Evolutionary conservation across 2,797 vertebrate genomes (phyloP).

Genomic region (Pangasius larnaudii): DNA sequence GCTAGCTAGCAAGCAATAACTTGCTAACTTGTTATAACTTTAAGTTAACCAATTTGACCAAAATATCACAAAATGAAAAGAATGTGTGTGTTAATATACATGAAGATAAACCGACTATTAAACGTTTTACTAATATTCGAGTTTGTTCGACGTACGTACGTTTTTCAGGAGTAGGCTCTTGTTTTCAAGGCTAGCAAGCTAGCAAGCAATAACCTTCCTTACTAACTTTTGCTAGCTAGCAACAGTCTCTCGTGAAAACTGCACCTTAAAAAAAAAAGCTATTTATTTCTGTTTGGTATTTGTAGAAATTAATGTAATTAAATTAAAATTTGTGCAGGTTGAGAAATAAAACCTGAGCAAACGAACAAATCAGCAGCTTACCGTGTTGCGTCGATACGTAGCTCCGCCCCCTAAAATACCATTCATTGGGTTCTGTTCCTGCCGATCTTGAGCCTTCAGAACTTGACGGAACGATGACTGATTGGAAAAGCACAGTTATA

Average conservation of each 20-base stretch:
- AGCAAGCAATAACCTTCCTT: not conserved
- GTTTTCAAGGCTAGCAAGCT: not conserved
- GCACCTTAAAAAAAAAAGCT: not conserved
- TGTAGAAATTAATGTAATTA: not conserved
- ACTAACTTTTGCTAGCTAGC: not conserved
- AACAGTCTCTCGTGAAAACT: not conserved
- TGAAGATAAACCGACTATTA: not conserved
- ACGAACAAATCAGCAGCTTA: not conserved
- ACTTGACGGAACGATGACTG: not conserved
- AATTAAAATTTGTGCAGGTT: not conserved
- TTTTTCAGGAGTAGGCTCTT: not conserved
- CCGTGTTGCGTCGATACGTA: no score
- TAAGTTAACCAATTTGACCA: not conserved
- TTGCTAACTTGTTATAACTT: not conserved
- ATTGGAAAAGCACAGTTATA: conserved; percentile 25
- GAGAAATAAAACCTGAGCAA: not conserved
- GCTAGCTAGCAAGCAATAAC: not conserved
- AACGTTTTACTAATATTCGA: not conserved
- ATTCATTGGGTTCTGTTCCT: not conserved
- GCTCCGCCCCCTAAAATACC: not conserved
- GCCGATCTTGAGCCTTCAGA: not conserved
- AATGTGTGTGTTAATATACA: not conserved
- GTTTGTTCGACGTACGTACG: not conserved
- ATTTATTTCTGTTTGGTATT: not conserved
- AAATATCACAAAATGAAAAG: not conserved